Evolutionary conservation across 2,888 invertebrate genomes (phyloP).

Genomic region (Allygus modestus): DNA sequence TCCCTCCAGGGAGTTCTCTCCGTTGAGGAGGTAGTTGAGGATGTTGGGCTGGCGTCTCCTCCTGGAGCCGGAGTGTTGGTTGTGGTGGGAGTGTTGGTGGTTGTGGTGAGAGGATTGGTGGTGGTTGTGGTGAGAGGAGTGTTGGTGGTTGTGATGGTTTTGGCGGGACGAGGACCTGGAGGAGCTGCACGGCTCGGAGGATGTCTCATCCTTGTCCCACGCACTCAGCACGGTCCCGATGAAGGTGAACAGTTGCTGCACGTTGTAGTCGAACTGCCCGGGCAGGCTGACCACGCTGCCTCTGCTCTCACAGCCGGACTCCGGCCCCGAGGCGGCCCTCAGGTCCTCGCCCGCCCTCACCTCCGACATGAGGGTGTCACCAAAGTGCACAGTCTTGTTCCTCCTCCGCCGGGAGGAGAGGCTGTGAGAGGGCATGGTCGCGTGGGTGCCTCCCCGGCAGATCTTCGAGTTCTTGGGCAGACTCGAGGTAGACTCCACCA

Average conservation of each 20-base stretch:
- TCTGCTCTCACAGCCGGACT: slow-evolving; percentile 75
- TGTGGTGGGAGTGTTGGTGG: neutral
- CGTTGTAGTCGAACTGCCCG: slow-evolving; percentile 73
- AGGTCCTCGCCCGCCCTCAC: slow-evolving; percentile 73
- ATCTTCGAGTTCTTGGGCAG: slow-evolving; percentile 63
- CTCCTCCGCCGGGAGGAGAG: slow-evolving; percentile 72
- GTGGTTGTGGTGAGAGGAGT: too few relatives aligned
- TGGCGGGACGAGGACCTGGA: slow-evolving; percentile 54
- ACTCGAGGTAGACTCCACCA: slow-evolving; percentile 68
- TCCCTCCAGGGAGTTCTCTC: slow-evolving; percentile 68
- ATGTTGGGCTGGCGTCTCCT: slow-evolving; percentile 66
- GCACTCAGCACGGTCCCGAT: slow-evolving; percentile 88
- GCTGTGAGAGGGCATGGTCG: slow-evolving; percentile 67
- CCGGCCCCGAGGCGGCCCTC: slow-evolving; percentile 71
- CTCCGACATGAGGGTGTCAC: slow-evolving; percentile 72
- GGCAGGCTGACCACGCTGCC: slow-evolving; percentile 78
- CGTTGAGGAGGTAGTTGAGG: slow-evolving; percentile 68
- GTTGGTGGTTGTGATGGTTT: neutral
- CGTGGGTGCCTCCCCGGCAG: slow-evolving; percentile 63
- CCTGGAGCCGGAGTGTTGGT: slow-evolving; percentile 15
- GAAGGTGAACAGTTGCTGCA: slow-evolving; percentile 89
- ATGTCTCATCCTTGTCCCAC: slow-evolving; percentile 77
- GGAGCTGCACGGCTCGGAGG: slow-evolving; percentile 40
- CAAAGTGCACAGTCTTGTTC: slow-evolving; percentile 73
- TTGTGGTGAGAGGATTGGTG: too few relatives aligned